Percentiles rank a stretch among this genome's conserved stretches.
Evolutionary conservation across 2,888 invertebrate species (phyloP).

Genomic region (Lacanobia oleracea): DNA sequence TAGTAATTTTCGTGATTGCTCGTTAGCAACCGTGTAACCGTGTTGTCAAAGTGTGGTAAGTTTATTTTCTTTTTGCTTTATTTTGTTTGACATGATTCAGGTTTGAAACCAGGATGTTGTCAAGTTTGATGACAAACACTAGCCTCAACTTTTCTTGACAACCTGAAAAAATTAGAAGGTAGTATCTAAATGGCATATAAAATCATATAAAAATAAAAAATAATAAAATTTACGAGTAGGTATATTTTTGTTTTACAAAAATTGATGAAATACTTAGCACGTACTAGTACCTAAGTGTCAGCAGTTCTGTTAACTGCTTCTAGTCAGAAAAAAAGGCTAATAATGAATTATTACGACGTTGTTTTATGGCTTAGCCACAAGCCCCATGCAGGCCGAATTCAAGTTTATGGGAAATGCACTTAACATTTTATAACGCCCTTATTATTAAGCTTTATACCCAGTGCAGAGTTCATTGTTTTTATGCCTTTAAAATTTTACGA

Average conservation of each 20-base stretch:
- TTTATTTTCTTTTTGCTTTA: neutral
- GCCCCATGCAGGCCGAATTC: constrained; percentile 12
- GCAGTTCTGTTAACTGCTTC: neutral
- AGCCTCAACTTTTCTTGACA: neutral
- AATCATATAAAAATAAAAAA: too few relatives aligned
- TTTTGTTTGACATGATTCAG: neutral
- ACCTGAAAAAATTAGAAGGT: neutral
- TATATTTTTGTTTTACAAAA: too few relatives aligned
- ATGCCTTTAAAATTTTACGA: constrained; percentile 15
- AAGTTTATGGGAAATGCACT: constrained; percentile 62
- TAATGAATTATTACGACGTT: constrained; percentile 5
- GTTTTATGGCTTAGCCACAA: constrained; percentile 36
- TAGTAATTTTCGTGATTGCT: neutral
- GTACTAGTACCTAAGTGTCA: too few relatives aligned
- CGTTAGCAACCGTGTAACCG: neutral
- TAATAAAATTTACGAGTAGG: too few relatives aligned
- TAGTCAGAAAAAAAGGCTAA: neutral
- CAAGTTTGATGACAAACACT: too few relatives aligned
- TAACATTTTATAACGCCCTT: constrained; percentile 65
- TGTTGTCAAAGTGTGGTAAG: neutral
- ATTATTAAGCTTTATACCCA: constrained; percentile 34
- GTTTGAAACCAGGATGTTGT: neutral
- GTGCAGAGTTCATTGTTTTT: constrained; percentile 29
- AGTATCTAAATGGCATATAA: too few relatives aligned
- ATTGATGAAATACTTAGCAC: too few relatives aligned